These are phyloP conservation scores for Drosophila kuntzei DNA, from an alignment of 2,888 invertebrate species.

Conservation along the genomic window DNA sequence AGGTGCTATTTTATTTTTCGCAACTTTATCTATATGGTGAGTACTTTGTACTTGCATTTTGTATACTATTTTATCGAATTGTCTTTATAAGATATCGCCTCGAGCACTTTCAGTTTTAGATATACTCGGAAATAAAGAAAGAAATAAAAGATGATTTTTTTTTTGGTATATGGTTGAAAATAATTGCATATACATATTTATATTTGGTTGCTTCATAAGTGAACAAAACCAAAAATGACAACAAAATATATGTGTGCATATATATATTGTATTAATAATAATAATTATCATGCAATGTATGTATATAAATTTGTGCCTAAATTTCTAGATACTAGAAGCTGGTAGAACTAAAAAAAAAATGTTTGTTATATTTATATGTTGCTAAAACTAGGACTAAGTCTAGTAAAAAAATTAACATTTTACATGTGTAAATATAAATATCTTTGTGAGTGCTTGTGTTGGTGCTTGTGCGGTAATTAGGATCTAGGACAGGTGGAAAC, in stretches of 20 bases:
- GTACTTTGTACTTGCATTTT: slow-evolving; percentile 26
- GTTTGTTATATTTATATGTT: slow-evolving; percentile 17
- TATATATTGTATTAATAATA: slow-evolving; percentile 6
- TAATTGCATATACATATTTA: slow-evolving; percentile 23
- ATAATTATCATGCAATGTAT: slow-evolving; percentile 15
- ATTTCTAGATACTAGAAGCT: slow-evolving; percentile 63
- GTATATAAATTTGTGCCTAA: slow-evolving; percentile 34
- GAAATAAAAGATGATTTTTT: slow-evolving; percentile 9
- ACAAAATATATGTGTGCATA: slow-evolving; percentile 6
- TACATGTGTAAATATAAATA: slow-evolving; percentile 54
- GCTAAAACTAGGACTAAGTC: slow-evolving; percentile 44
- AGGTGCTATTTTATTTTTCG: no score
- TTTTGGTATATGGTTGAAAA: slow-evolving; percentile 10
- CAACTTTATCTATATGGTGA: neutral
- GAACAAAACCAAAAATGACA: slow-evolving; percentile 16
- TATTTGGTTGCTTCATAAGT: slow-evolving; percentile 7
- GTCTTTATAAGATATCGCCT: slow-evolving; percentile 6
- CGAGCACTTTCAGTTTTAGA: slow-evolving; percentile 1
- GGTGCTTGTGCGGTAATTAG: neutral
- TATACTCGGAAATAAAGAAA: neutral
- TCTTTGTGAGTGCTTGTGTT: slow-evolving; percentile 28
- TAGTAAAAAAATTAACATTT: slow-evolving; percentile 34
- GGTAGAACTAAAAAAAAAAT: slow-evolving; percentile 28
- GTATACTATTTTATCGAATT: neutral
- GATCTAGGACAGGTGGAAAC: neutral